Evolutionary conservation across 2,797 vertebrate genomes (phyloP).

Genomic region (Pelodytes ibericus): DNA sequence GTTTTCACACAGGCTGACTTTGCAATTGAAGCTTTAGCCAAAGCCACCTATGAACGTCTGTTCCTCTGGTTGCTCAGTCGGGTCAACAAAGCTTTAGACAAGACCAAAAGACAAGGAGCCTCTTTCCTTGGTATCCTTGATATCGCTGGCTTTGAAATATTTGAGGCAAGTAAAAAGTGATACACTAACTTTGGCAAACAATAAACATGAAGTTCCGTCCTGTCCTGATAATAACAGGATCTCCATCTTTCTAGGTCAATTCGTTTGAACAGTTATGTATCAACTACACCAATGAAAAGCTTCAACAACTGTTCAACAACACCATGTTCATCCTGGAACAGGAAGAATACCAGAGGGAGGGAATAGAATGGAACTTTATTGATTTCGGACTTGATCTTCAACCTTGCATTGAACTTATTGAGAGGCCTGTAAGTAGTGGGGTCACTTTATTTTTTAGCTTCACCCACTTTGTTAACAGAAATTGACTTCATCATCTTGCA

Average conservation of each 20-base stretch:
- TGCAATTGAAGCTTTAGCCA: slow-evolving; percentile 90
- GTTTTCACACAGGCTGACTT: slow-evolving; percentile 84
- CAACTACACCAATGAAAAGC: slow-evolving; percentile 94
- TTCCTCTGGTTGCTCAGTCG: slow-evolving; percentile 92
- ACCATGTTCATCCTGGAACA: slow-evolving; percentile 95
- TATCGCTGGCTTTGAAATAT: slow-evolving; percentile 98
- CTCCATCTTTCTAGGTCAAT: slow-evolving; percentile 78
- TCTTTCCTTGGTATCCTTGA: slow-evolving; percentile 96
- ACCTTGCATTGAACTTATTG: slow-evolving; percentile 73
- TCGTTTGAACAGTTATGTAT: slow-evolving; percentile 94
- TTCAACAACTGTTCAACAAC: slow-evolving; percentile 95
- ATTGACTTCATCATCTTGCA: too few relatives aligned
- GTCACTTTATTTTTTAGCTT: not conserved
- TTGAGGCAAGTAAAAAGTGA: slow-evolving; percentile 78
- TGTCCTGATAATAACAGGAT: not conserved
- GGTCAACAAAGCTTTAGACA: slow-evolving; percentile 94
- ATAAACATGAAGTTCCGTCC: not conserved
- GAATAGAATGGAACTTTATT: slow-evolving; percentile 99
- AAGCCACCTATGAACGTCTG: slow-evolving; percentile 91
- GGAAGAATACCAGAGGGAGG: slow-evolving; percentile 93
- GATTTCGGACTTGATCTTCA: slow-evolving; percentile 78
- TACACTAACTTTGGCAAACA: not conserved
- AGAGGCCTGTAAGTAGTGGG: slow-evolving; percentile 67
- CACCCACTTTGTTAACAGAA: too few relatives aligned
- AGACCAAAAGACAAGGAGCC: slow-evolving; percentile 93